These are phyloP conservation scores for Centruroides vittatus DNA, from an alignment of 1,140 invertebrate genomes.

Conservation along the genomic window DNA sequence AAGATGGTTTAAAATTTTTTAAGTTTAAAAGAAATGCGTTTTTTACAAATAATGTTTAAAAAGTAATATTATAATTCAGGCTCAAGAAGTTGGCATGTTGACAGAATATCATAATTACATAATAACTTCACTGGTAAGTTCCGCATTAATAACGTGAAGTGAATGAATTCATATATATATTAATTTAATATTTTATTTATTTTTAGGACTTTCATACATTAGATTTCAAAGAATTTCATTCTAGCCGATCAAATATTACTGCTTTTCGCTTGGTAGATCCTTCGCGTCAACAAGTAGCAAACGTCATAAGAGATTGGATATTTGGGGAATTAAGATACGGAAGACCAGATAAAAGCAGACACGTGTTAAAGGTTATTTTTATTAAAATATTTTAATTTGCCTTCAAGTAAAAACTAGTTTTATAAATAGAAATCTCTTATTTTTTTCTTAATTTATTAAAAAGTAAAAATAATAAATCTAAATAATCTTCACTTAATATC, in stretches of 20 bases:
- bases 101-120: constrained; percentile 27
- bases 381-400: no score
- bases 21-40: no score
- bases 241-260: constrained; percentile 21
- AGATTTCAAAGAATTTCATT: constrained; percentile 23
- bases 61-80: constrained; percentile 10
- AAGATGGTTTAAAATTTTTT: no score
- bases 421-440: no score
- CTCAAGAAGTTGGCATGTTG: constrained; percentile 22
- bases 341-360: background rate
- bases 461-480: no score
- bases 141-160: background rate
- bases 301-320: constrained; percentile 3
- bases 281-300: constrained; percentile 55
- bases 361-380: constrained; percentile 10
- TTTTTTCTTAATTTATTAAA: no score
- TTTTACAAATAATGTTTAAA: background rate
- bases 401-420: no score
- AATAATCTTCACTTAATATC: no score
- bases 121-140: constrained; percentile 30
- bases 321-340: constrained; percentile 8
- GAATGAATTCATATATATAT: no score
- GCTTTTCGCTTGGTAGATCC: constrained; percentile 50
- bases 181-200: background rate
- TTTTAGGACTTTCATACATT: constrained; percentile 23